Evolutionary conservation across 2,113 vertebrate genomes (phyloP), one percentile per base, ranked within the genome.

Genomic region (Sturnus vulgaris): DNA sequence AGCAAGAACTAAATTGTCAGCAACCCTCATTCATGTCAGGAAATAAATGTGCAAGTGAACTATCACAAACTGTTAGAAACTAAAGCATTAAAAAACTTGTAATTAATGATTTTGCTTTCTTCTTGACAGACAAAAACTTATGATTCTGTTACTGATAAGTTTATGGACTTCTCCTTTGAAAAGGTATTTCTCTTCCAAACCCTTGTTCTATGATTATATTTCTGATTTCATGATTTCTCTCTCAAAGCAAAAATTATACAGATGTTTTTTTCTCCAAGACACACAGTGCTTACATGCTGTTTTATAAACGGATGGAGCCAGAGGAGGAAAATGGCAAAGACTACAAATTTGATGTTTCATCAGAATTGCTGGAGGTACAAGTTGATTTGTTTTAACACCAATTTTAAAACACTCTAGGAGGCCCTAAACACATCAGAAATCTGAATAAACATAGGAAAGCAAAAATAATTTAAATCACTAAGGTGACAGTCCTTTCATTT

Each of bases 161-260:
- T 99, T 95, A 99, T 99, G 99, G 99, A 99, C 96, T 99, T 99
- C 97, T 99, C 99, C 80, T 99, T 99, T 97, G 99, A 99, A 98
- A 99, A 99, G 99, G 99, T 99, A 98, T 92, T 96, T 77, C 56
- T 96, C 39, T 78, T 56, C 53, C 33, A 65, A 87, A 66, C 21
- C 37, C 69, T 77, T 76, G 15, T 27, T 85, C 21, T 55, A 8
- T 93, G 64, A 59, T 65, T 25, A 5, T 76, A 5, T 92, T 95
- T 95, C 69, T 76, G 78, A n/a, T 90, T 42, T 35, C 12, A 5
- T 55, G 42, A 88, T 95, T 64, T 72, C 31, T 81, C 44, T 93
- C 72, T 84, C 55, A 88, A 95, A 96, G 79, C 94, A 95, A 88
- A 94, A 91, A 91, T 93, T 77, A 93, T 92, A 89, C 80, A 96